These are phyloP conservation scores for Gallinago media DNA, from an alignment of 2,113 vertebrate genomes.

Conservation along the genomic window DNA sequence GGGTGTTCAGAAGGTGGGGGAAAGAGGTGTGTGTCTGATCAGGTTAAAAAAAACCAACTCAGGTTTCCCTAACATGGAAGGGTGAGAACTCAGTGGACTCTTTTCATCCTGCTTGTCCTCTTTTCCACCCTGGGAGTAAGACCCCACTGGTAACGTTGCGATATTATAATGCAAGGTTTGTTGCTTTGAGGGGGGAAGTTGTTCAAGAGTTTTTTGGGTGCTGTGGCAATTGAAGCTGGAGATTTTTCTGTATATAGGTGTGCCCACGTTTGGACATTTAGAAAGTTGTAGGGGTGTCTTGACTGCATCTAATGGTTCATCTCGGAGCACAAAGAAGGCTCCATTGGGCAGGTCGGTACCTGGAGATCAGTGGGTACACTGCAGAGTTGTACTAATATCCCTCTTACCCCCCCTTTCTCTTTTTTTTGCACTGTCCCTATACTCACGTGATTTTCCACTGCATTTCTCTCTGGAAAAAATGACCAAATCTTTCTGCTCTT, in stretches of 20 bases:
- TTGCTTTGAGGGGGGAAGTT: background rate
- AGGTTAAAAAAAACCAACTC: background rate
- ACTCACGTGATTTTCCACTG: background rate
- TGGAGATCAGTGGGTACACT: fast-evolving
- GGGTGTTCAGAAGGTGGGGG: background rate
- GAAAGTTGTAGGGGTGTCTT: no score
- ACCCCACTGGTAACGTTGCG: background rate
- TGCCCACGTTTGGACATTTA: background rate
- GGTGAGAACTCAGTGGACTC: background rate
- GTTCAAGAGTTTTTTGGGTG: background rate
- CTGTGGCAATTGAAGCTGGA: background rate
- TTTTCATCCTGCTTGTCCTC: background rate
- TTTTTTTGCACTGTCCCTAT: no score
- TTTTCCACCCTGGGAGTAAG: background rate
- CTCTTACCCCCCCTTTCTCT: background rate
- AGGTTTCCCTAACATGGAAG: fast-evolving
- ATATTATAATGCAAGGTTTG: fast-evolving
- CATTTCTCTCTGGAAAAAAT: background rate
- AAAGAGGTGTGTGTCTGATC: background rate
- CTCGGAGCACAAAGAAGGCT: background rate
- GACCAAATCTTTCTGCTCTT: background rate
- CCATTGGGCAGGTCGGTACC: background rate
- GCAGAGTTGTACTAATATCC: background rate
- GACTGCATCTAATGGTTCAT: fast-evolving
- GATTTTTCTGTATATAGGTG: background rate